Percentiles rank a stretch among this genome's conserved stretches.
Conservation (phyloP, 2,113 vertebrate species). For the Channa argus region DNA sequence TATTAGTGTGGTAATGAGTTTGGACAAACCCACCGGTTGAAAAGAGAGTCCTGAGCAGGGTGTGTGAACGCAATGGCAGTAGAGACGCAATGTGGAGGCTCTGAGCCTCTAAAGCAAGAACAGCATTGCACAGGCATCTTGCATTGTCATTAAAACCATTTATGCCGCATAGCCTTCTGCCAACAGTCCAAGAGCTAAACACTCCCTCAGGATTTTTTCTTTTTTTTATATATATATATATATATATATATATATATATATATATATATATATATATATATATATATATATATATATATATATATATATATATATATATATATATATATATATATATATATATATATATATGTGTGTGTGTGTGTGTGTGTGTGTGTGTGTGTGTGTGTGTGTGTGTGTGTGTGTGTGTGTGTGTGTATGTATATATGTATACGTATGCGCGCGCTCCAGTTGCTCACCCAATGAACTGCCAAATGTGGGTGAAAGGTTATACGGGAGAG, state of each 20-base stretch:
- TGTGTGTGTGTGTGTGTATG: too few species aligned
- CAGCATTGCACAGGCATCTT: conserved; percentile 70
- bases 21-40: conserved; percentile 44
- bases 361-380: too few species aligned
- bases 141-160: conserved; percentile 79
- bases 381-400: too few species aligned
- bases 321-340: too few species aligned
- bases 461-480: conserved; percentile 68
- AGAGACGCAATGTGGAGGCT: conserved; percentile 12
- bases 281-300: too few species aligned
- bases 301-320: too few species aligned
- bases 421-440: too few species aligned
- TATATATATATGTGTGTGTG: too few species aligned
- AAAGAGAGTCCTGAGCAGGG: conserved; percentile 12
- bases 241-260: too few species aligned
- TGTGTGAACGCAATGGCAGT: conserved; percentile 12
- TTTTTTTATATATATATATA: too few species aligned
- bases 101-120: conserved; percentile 43
- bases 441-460: conserved; percentile 38
- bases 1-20: conserved; percentile 42
- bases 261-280: too few species aligned
- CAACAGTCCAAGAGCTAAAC: conserved; percentile 51
- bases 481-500: conserved; percentile 73
- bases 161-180: conserved; percentile 66
- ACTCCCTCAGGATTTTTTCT: conserved; percentile 68